Percentiles rank a stretch among this genome's conserved stretches.
Conservation (phyloP, 2,888 invertebrate genomes). For the Folsomia candida region DNA sequence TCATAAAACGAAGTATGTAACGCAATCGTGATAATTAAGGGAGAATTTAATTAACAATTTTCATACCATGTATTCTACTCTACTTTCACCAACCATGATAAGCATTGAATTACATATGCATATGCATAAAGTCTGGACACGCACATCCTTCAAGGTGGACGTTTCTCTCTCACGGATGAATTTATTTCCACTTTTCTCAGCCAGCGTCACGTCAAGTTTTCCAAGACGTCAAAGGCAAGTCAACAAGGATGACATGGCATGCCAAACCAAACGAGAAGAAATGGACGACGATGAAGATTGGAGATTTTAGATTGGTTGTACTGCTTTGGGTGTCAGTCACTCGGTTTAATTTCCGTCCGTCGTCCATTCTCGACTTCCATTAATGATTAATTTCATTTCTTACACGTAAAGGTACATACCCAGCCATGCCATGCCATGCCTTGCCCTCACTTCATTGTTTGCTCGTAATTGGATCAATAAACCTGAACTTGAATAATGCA, state of each 20-base stretch:
- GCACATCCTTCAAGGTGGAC: too few relatives aligned
- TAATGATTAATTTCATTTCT: slow-evolving; percentile 6
- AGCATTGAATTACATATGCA: too few relatives aligned
- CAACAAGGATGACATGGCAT: neutral
- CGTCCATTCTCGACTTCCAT: neutral
- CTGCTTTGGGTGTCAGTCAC: slow-evolving; percentile 32
- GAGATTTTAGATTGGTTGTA: neutral
- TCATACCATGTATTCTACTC: too few relatives aligned
- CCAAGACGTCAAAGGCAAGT: neutral
- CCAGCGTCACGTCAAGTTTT: neutral
- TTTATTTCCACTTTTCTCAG: too few relatives aligned
- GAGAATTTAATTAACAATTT: too few relatives aligned
- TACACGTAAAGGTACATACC: neutral
- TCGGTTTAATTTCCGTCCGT: slow-evolving; percentile 14
- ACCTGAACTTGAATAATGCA: neutral
- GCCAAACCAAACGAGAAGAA: neutral
- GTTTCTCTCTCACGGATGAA: too few relatives aligned
- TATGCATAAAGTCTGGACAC: too few relatives aligned
- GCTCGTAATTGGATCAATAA: slow-evolving; percentile 13
- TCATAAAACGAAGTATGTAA: too few relatives aligned
- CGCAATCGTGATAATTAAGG: too few relatives aligned
- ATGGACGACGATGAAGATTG: neutral
- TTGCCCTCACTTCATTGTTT: slow-evolving; percentile 6
- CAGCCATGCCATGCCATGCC: neutral
- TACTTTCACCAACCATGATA: too few relatives aligned